phyloP scores from a whole-genome alignment of 1,140 invertebrate species.

The Apis cerana region DNA sequence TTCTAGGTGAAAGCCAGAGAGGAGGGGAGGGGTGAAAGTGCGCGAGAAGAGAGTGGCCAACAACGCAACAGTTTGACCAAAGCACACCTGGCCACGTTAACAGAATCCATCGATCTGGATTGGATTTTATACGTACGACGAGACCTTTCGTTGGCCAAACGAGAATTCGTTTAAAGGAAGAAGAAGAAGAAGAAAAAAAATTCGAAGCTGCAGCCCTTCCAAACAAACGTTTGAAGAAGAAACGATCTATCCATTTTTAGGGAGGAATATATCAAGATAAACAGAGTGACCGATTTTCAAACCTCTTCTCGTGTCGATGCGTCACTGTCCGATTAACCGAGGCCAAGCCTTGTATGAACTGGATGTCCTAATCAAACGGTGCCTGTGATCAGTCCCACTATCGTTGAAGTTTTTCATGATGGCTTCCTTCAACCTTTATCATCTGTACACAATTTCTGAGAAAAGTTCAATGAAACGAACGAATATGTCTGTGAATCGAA shows the following conservation, averaged over 20 bases:
- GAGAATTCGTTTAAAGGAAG: not conserved
- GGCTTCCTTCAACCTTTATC: not conserved
- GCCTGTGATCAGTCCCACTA: too few relatives aligned
- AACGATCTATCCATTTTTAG: constrained; percentile 28
- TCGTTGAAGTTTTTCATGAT: not conserved
- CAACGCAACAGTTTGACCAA: constrained; percentile 44
- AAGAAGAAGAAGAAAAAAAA: not conserved
- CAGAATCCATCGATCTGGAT: constrained; percentile 53
- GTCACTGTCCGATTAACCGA: constrained; percentile 62
- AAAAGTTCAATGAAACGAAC: not conserved
- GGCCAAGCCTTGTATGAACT: not conserved
- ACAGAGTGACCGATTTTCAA: constrained; percentile 5
- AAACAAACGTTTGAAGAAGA: not conserved
- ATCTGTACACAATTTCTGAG: not conserved
- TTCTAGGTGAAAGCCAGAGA: constrained; percentile 12
- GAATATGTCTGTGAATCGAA: not conserved
- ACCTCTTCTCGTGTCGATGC: constrained; percentile 13
- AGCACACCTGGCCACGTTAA: constrained; percentile 48
- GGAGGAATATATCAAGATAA: constrained; percentile 15
- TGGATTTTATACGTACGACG: constrained; percentile 22
- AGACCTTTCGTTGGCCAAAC: constrained; percentile 8
- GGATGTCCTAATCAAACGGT: constrained; percentile 27
- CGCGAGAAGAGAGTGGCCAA: constrained; percentile 22
- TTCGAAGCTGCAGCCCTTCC: not conserved
- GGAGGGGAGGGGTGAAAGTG: constrained; percentile 6